A percentile compares a stretch with the other conserved stretches of the same genome.
phyloP scores from a whole-genome alignment of 2,113 vertebrate species.

The Hypomesus transpacificus region DNA sequence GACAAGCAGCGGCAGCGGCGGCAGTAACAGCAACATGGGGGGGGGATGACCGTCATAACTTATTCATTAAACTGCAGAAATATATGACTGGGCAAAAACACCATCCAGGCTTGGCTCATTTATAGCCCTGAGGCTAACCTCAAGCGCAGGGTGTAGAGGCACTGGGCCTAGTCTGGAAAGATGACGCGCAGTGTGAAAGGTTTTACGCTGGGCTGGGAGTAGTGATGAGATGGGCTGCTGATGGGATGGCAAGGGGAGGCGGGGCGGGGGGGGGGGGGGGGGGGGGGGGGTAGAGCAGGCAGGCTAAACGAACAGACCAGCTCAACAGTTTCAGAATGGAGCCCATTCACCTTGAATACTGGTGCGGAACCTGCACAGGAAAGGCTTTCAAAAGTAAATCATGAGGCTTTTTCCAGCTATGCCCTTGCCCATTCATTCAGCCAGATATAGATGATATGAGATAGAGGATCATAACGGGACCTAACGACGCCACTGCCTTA shows the following conservation, averaged over 20 bases:
- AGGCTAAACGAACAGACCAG: neutral
- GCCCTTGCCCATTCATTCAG: no score
- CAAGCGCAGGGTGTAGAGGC: no score
- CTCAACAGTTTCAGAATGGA: neutral
- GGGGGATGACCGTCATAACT: neutral
- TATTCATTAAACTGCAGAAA: conserved; percentile 22
- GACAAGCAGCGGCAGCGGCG: conserved; percentile 24
- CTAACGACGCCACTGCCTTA: no score
- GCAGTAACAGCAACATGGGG: neutral
- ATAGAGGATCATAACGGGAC: no score
- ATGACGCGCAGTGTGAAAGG: conserved; percentile 19
- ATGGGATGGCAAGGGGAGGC: neutral
- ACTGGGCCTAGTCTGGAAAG: neutral
- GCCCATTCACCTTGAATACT: neutral
- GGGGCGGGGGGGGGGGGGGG: neutral
- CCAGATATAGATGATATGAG: no score
- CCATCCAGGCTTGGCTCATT: neutral
- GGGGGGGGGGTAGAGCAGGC: neutral
- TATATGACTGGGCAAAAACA: neutral
- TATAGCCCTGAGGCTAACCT: neutral
- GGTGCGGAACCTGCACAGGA: no score
- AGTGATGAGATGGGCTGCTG: conserved; percentile 39
- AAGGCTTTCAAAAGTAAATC: no score
- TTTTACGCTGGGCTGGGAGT: conserved; percentile 48
- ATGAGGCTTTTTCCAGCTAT: no score